These are phyloP conservation scores for Trinorchestia longiramus DNA, from an alignment of 1,140 invertebrate species.

Conservation along the genomic window DNA sequence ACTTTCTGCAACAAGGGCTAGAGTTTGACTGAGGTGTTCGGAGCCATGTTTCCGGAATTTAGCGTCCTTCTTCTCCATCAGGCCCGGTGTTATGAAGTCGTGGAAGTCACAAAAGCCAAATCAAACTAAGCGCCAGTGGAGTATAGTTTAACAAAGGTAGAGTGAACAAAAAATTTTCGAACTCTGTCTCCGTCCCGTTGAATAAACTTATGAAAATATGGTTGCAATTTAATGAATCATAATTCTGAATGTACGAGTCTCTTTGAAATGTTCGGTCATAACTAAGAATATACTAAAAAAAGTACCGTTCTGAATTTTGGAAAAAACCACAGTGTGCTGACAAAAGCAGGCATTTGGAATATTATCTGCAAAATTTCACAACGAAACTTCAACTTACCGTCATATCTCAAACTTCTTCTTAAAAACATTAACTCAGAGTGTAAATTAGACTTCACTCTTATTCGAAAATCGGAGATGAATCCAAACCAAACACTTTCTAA, in stretches of 20 bases:
- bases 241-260: neutral
- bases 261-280: neutral
- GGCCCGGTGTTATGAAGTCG: neutral
- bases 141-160: neutral
- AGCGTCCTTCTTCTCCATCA: neutral
- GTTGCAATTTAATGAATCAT: neutral
- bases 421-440: neutral
- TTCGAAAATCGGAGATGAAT: too few species aligned
- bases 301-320: neutral
- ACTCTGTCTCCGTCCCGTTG: neutral
- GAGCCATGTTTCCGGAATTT: neutral
- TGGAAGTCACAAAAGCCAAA: neutral
- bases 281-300: neutral
- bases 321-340: neutral
- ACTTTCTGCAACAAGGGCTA: neutral
- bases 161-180: neutral
- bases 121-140: neutral
- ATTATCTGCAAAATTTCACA: neutral
- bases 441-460: neutral
- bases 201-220: neutral
- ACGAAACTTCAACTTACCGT: neutral
- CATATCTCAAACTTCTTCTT: neutral
- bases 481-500: too few species aligned
- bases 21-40: neutral
- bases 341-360: neutral